These are phyloP conservation scores for Parnassius mnemosyne DNA, from an alignment of 2,888 invertebrate genomes.

Conservation along the genomic window DNA sequence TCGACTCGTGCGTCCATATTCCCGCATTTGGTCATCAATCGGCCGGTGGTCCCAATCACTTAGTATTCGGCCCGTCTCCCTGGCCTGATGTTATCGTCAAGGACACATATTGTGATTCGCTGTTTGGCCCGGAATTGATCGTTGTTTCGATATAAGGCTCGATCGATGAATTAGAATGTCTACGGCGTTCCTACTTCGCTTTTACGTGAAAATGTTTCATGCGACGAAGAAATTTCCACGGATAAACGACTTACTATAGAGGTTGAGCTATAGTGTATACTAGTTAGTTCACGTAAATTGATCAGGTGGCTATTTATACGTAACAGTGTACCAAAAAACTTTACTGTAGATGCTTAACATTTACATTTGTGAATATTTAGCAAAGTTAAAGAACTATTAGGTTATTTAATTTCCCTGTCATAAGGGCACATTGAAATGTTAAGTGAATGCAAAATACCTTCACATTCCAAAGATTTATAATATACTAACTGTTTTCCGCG, in stretches of 20 bases:
- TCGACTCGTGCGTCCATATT: slow-evolving; percentile 24
- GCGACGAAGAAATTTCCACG: slow-evolving; percentile 45
- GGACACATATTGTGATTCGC: slow-evolving; percentile 72
- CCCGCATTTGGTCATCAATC: slow-evolving; percentile 43
- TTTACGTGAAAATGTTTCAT: slow-evolving; percentile 54
- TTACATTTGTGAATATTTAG: too few relatives aligned
- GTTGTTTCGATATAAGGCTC: slow-evolving; percentile 52
- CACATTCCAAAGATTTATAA: slow-evolving; percentile 1
- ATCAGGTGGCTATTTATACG: background rate
- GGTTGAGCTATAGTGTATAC: slow-evolving; percentile 10
- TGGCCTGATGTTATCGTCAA: slow-evolving; percentile 63
- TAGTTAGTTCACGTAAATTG: slow-evolving; percentile 13
- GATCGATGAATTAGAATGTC: slow-evolving; percentile 63
- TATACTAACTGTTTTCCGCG: too few relatives aligned
- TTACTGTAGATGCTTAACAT: background rate
- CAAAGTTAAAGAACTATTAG: background rate
- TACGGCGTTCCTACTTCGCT: slow-evolving; percentile 34
- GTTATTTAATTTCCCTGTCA: background rate
- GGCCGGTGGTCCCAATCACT: slow-evolving; percentile 66
- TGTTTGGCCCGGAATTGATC: slow-evolving; percentile 70
- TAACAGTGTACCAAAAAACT: background rate
- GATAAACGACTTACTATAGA: slow-evolving; percentile 30
- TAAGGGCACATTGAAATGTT: slow-evolving; percentile 12
- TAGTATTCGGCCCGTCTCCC: slow-evolving; percentile 63
- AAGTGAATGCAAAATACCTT: slow-evolving; percentile 16